A percentile compares a stretch with the other conserved stretches of the same genome.
These are phyloP conservation scores for Ammodytes dubius DNA, from an alignment of 2,113 vertebrate genomes.

Conservation along the genomic window DNA sequence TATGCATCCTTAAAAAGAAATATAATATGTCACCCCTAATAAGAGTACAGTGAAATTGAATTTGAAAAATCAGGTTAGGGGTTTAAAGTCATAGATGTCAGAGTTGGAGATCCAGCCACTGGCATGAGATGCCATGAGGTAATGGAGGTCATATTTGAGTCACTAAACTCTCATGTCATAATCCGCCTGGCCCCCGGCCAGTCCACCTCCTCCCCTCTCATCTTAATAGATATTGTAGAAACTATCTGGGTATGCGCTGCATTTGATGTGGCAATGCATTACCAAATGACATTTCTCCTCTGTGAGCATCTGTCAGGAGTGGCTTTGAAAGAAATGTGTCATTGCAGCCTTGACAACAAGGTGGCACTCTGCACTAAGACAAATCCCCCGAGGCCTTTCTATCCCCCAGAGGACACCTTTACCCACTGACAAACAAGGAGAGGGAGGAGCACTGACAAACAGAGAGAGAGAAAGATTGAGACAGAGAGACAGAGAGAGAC, in stretches of 20 bases:
- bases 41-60: not conserved
- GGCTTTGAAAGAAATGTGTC: conserved; percentile 81
- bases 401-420: conserved; percentile 77
- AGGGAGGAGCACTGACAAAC: conserved; percentile 4
- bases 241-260: conserved; percentile 40
- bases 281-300: conserved; percentile 57
- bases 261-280: conserved; percentile 56
- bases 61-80: conserved; percentile 13
- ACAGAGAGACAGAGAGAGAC: conserved; percentile 12
- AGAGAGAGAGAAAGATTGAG: not conserved
- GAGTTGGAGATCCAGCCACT: conserved; percentile 16
- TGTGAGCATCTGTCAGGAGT: conserved; percentile 65
- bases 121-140: conserved; percentile 33
- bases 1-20: conserved; percentile 5
- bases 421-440: conserved; percentile 35
- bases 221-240: conserved; percentile 53
- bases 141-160: conserved; percentile 39
- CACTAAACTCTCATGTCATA: conserved; percentile 43
- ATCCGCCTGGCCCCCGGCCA: conserved; percentile 48
- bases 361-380: conserved; percentile 88
- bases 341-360: conserved; percentile 88
- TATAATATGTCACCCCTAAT: conserved; percentile 16
- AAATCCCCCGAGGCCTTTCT: conserved; percentile 83
- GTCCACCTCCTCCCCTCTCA: conserved; percentile 52
- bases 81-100: conserved; percentile 21